Base-by-base conservation (phyloP, 2,888 invertebrate species). In the Drosophila pseudotalamancana region DNA sequence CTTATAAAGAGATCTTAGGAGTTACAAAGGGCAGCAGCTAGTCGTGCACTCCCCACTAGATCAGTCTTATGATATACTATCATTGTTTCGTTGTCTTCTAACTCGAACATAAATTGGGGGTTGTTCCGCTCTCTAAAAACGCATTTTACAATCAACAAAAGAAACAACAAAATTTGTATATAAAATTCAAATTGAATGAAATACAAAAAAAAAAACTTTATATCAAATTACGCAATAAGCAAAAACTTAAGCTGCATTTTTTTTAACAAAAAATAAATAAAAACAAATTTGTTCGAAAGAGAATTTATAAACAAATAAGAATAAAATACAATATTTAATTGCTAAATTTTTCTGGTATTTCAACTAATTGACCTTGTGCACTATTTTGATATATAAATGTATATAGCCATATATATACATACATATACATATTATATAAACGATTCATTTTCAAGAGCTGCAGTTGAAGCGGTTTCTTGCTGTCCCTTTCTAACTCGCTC, bases 361-460 rank as follows among this genome's bases (percentile, higher is more conserved):
- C 72, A 65, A 78, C 84, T 78, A 78, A 83, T 86, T 86, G 86
- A 83, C 83, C 83, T 83, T 83, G 83, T 68, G 68, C 78, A 83
- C 81, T 86, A 86, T 80, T 86, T 78, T 39, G 76, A 68, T 71
- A 70, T n/a, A n/a, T 11, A 31, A 43, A n/a, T n/a, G 16, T 9
- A 34, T 2, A 34, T 14, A 11, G n/a, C n/a, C 1, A 8, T 12
- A 6, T 23, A 0, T 39, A 14, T 23, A 23, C 23, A 27, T 16
- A 16, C 5, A 43, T 29, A 25, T 25, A 4, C 12, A 21, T 8
- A 6, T 25, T 29, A n/a, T 27, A 27, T 4, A 27, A 6, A 69
- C 79, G 85, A 77, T 70, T 73, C 75, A 86, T 59, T 66, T 67
- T 50, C 40, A 37, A 62, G 48, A 55, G 71, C 45, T 73, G 72